phyloP scores from a whole-genome alignment of 2,113 vertebrate species.

The Fregata magnificens region DNA sequence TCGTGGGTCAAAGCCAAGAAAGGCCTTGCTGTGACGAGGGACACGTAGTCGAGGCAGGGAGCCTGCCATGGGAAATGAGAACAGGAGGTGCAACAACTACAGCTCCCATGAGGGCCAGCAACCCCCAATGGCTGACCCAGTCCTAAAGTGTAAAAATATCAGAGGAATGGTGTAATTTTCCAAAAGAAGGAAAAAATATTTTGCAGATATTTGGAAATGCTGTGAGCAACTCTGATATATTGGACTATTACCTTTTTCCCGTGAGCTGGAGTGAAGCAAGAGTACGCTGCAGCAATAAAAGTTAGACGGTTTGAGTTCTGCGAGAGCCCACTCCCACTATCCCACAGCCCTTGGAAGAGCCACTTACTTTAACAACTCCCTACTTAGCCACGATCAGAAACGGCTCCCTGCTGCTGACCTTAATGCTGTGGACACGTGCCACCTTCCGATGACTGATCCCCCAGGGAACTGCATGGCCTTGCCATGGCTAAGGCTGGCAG shows the following conservation, averaged over 20 bases:
- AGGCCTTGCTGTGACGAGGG: no score
- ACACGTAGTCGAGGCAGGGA: accelerated
- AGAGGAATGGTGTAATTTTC: not conserved
- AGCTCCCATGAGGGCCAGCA: not conserved
- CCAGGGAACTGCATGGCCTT: not conserved
- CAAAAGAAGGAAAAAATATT: not conserved
- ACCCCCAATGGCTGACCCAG: not conserved
- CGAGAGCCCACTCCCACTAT: not conserved
- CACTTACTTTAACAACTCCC: not conserved
- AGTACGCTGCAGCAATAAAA: not conserved
- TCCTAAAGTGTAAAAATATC: not conserved
- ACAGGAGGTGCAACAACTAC: not conserved
- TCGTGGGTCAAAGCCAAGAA: not conserved
- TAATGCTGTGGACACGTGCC: accelerated
- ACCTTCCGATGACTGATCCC: not conserved
- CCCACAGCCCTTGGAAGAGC: not conserved
- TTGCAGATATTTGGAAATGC: not conserved
- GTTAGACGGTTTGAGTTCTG: not conserved
- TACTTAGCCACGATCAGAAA: not conserved
- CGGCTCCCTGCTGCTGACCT: not conserved
- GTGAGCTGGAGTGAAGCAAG: not conserved
- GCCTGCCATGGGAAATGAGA: accelerated
- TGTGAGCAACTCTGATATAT: not conserved
- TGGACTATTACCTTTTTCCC: not conserved
- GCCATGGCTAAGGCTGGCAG: not conserved